Conservation (phyloP, 2,113 vertebrate genomes). For the Thunnus thynnus region DNA sequence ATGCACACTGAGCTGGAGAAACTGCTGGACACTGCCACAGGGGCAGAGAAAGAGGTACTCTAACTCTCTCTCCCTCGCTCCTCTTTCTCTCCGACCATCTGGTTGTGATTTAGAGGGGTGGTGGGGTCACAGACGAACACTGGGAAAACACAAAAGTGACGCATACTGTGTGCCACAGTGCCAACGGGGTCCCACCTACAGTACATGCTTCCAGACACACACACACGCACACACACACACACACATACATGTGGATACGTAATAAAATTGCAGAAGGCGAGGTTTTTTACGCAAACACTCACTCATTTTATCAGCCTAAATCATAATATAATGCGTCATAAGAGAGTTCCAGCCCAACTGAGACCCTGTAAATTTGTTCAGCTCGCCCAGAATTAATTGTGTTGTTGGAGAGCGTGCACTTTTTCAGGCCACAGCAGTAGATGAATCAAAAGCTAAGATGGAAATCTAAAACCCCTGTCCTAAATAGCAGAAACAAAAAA, state of each 20-base stretch:
- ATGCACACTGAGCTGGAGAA: slow-evolving; percentile 94
- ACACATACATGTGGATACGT: neutral
- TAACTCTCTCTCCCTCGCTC: neutral
- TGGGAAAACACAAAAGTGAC: slow-evolving; percentile 70
- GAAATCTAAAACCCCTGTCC: neutral
- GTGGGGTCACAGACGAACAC: slow-evolving; percentile 33
- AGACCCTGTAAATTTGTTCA: neutral
- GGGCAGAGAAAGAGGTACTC: slow-evolving; percentile 88
- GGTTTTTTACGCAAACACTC: neutral
- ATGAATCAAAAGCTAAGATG: neutral
- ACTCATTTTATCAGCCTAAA: neutral
- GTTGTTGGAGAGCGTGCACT: neutral
- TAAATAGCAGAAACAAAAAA: neutral
- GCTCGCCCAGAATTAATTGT: neutral
- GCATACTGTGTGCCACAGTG: slow-evolving; percentile 53
- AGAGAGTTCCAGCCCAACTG: neutral
- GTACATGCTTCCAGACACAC: neutral
- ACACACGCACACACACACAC: neutral
- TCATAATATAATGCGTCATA: neutral
- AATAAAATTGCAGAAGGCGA: neutral
- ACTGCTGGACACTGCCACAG: slow-evolving; percentile 87
- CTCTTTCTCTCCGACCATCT: slow-evolving; percentile 51
- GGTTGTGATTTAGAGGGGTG: slow-evolving; percentile 66
- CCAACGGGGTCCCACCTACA: slow-evolving; percentile 56
- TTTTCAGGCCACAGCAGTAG: neutral